Conservation (phyloP, 64 coral and sea anemone genomes). For the Porites australiensis region DNA sequence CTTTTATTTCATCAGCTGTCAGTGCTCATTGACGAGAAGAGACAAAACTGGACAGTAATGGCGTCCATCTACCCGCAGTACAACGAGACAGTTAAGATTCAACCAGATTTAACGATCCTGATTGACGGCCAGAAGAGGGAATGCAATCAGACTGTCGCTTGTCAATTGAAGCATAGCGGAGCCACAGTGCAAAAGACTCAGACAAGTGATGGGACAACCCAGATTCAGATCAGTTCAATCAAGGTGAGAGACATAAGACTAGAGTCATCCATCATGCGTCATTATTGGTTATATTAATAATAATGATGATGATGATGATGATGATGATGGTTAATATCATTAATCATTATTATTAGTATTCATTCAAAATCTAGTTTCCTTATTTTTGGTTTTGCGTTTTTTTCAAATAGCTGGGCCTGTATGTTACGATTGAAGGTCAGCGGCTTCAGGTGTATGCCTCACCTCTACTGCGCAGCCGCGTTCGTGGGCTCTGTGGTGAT, state of each 20-base stretch:
- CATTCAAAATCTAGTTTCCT: no score
- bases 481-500: constrained; percentile 72
- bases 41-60: not conserved
- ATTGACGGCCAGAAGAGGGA: constrained; percentile 3
- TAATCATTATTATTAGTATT: no score
- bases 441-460: constrained; percentile 39
- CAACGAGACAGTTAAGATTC: not conserved
- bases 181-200: not conserved
- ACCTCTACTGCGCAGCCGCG: constrained; percentile 43
- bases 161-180: not conserved
- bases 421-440: not conserved
- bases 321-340: no score
- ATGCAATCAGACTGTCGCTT: not conserved
- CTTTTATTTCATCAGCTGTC: not conserved
- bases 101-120: not conserved
- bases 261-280: no score
- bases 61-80: not conserved
- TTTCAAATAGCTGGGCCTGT: constrained; percentile 14
- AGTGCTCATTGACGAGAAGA: not conserved
- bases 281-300: no score
- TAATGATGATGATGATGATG: no score
- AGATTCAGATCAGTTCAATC: not conserved
- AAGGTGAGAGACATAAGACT: not conserved
- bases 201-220: not conserved
- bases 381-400: not conserved